Evolutionary conservation across 2,888 invertebrate species (phyloP).

Genomic region (Agonum fuliginosum): DNA sequence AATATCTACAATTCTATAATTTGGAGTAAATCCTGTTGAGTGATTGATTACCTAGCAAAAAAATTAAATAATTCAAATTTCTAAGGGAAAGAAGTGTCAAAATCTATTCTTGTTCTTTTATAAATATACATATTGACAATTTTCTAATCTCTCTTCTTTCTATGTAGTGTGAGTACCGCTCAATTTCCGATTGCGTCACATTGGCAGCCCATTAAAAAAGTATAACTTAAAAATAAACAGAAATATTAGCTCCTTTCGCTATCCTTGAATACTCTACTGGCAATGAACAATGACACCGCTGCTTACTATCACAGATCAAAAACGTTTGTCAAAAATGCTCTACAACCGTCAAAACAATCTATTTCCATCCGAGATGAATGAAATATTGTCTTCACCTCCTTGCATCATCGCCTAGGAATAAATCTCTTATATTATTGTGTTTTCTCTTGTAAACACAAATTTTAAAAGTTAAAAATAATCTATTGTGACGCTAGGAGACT

Average conservation of each 20-base stretch:
- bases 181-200: too few relatives aligned
- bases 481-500: slow-evolving; percentile 10
- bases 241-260: background rate
- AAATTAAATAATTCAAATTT: too few relatives aligned
- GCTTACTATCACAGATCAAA: slow-evolving; percentile 17
- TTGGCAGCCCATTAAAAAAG: background rate
- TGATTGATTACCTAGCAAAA: too few relatives aligned
- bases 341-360: slow-evolving; percentile 24
- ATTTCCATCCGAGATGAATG: slow-evolving; percentile 8
- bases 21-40: too few relatives aligned
- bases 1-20: too few relatives aligned
- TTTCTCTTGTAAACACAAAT: slow-evolving; percentile 19
- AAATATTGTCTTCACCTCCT: slow-evolving; percentile 20
- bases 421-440: slow-evolving; percentile 12
- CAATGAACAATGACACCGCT: background rate
- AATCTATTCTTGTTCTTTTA: too few relatives aligned
- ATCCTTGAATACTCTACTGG: slow-evolving; percentile 1
- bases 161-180: too few relatives aligned
- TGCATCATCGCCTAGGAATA: background rate
- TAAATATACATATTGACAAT: too few relatives aligned
- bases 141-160: too few relatives aligned
- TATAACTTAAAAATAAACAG: background rate
- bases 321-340: slow-evolving; percentile 12
- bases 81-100: too few relatives aligned
- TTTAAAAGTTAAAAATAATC: slow-evolving; percentile 6